Conservation (phyloP, 2,113 vertebrate species). For the Sebastes schlegelii region DNA sequence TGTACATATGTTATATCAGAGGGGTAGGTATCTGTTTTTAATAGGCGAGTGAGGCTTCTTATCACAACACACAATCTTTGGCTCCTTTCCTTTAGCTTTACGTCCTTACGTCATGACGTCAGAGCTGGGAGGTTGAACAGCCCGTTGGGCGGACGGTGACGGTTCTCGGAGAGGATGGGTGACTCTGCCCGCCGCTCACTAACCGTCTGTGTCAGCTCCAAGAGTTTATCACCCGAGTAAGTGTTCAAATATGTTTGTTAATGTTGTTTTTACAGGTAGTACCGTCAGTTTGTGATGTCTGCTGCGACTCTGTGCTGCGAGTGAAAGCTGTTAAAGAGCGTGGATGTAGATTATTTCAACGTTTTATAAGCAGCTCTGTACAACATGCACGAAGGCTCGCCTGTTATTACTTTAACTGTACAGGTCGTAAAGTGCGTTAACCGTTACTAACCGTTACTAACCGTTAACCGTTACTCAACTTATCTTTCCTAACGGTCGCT, state of each 20-base stretch:
- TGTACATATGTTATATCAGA: too few relatives aligned
- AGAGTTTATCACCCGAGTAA: conserved; percentile 69
- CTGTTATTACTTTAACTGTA: not conserved
- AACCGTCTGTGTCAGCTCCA: conserved; percentile 31
- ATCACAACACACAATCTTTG: conserved; percentile 4
- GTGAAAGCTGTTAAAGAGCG: conserved; percentile 14
- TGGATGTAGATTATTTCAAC: conserved; percentile 33
- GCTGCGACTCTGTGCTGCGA: not conserved
- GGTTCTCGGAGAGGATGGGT: conserved; percentile 16
- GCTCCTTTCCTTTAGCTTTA: not conserved
- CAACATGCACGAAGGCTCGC: too few relatives aligned
- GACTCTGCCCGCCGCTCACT: conserved; percentile 5
- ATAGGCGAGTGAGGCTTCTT: conserved; percentile 19
- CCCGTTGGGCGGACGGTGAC: conserved; percentile 4
- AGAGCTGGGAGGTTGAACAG: not conserved
- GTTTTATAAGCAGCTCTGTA: conserved; percentile 35
- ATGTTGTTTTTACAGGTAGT: not conserved
- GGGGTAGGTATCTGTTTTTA: not conserved
- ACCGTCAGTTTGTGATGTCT: not conserved
- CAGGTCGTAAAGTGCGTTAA: not conserved
- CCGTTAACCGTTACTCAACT: conserved; percentile 1
- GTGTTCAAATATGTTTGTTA: conserved; percentile 37
- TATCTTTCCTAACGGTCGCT: conserved; percentile 29
- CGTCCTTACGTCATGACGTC: conserved; percentile 61
- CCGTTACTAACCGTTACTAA: too few relatives aligned